A percentile compares a stretch with the other conserved stretches of the same genome.
Conservation (phyloP, 2,797 vertebrate species). For the Ptychadena robeensis region DNA sequence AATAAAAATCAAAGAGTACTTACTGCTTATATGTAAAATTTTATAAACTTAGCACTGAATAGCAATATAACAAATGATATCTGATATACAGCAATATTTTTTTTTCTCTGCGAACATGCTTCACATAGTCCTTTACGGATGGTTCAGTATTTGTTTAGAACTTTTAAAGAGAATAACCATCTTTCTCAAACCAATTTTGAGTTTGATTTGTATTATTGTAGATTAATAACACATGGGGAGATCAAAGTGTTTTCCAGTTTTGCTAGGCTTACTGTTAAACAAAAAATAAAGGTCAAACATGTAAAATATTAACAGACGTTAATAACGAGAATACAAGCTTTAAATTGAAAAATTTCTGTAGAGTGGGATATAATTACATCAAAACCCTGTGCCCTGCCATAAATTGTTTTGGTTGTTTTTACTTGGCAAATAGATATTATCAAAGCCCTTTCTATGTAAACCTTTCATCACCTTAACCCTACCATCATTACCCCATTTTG, state of each 20-base stretch:
- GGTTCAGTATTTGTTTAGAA: background rate
- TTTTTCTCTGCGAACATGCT: no score
- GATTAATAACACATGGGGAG: slow-evolving; percentile 30
- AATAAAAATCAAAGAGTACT: no score
- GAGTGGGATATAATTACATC: slow-evolving; percentile 4
- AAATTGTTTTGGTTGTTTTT: background rate
- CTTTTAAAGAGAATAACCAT: background rate
- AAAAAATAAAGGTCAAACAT: slow-evolving; percentile 31
- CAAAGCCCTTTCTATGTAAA: background rate
- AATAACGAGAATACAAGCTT: slow-evolving; percentile 16
- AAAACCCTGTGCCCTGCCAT: background rate
- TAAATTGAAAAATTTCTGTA: slow-evolving; percentile 7
- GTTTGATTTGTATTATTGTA: slow-evolving; percentile 16
- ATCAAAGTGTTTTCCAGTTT: slow-evolving; percentile 23
- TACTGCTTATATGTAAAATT: no score
- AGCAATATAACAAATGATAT: background rate
- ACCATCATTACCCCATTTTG: background rate
- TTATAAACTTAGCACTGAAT: background rate
- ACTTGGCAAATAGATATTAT: background rate
- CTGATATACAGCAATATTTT: background rate
- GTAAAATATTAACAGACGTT: slow-evolving; percentile 6
- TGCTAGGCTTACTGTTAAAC: slow-evolving; percentile 11
- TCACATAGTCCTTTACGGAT: background rate
- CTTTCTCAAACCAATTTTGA: slow-evolving; percentile 3
- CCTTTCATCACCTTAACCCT: slow-evolving; percentile 21